phyloP scores from a whole-genome alignment of 2,113 vertebrate genomes.

The Paradoxurus hermaphroditus region DNA sequence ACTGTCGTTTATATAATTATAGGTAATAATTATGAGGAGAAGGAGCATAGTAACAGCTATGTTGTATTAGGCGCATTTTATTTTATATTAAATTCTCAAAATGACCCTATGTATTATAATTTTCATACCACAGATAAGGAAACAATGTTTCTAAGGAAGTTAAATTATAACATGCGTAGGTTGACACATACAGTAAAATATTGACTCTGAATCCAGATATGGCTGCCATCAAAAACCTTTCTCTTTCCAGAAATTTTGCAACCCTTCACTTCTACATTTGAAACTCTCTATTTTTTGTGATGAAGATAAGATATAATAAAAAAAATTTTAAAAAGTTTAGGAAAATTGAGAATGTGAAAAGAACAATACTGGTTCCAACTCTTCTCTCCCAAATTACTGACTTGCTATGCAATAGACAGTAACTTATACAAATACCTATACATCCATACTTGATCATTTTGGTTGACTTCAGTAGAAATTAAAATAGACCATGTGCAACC shows the following conservation, averaged over 20 bases:
- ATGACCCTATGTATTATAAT: not conserved
- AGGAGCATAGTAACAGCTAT: not conserved
- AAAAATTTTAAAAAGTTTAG: not conserved
- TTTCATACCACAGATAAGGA: not conserved
- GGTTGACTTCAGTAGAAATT: slow-evolving; percentile 14
- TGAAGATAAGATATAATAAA: not conserved
- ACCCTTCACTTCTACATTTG: not conserved
- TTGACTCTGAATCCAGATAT: not conserved
- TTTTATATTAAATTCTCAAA: not conserved
- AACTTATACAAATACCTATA: not conserved
- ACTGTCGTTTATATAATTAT: not conserved
- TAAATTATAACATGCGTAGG: not conserved
- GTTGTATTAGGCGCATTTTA: not conserved
- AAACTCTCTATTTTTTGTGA: not conserved
- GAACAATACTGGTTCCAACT: not conserved
- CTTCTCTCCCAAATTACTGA: not conserved
- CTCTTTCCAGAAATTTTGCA: not conserved
- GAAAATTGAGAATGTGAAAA: not conserved
- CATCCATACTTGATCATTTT: not conserved
- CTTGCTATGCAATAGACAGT: not conserved
- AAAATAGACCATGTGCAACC: not conserved
- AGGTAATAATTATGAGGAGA: not conserved
- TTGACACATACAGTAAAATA: not conserved
- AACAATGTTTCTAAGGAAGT: not conserved
- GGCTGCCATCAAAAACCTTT: not conserved